Conservation (phyloP, 2,797 vertebrate genomes). For the Cuculus canorus region DNA sequence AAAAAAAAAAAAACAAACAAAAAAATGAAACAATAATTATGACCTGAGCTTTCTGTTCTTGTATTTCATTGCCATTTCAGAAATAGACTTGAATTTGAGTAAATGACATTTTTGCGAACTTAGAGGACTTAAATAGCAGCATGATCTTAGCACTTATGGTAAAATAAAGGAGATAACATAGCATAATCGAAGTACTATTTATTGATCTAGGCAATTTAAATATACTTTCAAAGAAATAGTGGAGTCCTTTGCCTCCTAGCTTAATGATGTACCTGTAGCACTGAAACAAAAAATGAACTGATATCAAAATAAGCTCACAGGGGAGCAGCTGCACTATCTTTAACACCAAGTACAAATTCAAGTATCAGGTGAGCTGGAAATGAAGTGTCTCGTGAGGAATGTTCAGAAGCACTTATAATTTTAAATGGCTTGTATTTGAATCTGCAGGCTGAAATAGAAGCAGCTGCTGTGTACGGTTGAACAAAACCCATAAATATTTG, state of each 20-base stretch:
- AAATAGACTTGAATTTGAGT: neutral
- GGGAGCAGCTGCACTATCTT: neutral
- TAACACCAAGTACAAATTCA: neutral
- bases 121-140: neutral
- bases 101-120: neutral
- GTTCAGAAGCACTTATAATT: neutral
- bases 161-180: neutral
- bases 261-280: neutral
- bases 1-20: accelerated
- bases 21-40: neutral
- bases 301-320: neutral
- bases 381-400: neutral
- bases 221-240: neutral
- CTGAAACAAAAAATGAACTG: neutral
- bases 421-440: neutral
- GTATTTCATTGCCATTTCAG: neutral
- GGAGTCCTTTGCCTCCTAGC: neutral
- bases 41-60: neutral
- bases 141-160: neutral
- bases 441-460: neutral
- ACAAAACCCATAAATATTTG: neutral
- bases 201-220: neutral
- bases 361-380: neutral
- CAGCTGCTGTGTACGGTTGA: neutral
- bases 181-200: neutral